Evolutionary conservation across 2,888 invertebrate species (phyloP), one percentile per base, ranked within the genome.

Genomic region (Cheilosia urbana): DNA sequence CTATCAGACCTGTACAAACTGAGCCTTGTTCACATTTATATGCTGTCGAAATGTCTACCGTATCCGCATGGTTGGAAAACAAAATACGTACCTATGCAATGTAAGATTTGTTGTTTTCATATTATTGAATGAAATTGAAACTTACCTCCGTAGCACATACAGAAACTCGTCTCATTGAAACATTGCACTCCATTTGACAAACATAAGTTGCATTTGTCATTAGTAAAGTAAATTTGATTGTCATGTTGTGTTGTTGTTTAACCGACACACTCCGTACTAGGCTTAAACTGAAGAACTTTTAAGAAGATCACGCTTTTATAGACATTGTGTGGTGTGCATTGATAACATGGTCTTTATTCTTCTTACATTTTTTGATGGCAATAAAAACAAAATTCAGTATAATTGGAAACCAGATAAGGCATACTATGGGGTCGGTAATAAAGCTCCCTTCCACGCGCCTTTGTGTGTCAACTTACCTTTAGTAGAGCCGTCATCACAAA

Each of bases 1-100:
- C 88, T 4, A 88, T 87, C 60, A 88, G 84, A 68, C 89, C 88
- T 5, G 91, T 89, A 84, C 91, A 91, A 17, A 90, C 89, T 58
- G 90, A 76, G 1, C 90, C 91, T 17, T 89, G 87, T 0, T 84
- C 87, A 37, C 91, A 91, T 1, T 72, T 80, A 3, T 90, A 89
- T 30, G 88, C 83, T 71, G 90, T 89, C 1, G 53, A 62, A 4
- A 6, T 19, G 17, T 30, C 82, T 4, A 34, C 15, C 1, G 9
- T 19, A 19, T 30, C 45, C 4, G 1, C 1, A 11, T 15, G 19
- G 30, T 34, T 89, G 0, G 3, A 40, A 73, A 63, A 53, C 5
- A 24, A 51, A 37, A 66, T 2, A 1, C n/a, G 1, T 5, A 1
- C n/a, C 0, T 5, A 2, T n/a, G 9, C 13, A 57, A 34, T 57